Percentiles rank a stretch among this genome's conserved stretches.
Conservation (phyloP, 1,140 invertebrate genomes). For the Danaus melanippus region DNA sequence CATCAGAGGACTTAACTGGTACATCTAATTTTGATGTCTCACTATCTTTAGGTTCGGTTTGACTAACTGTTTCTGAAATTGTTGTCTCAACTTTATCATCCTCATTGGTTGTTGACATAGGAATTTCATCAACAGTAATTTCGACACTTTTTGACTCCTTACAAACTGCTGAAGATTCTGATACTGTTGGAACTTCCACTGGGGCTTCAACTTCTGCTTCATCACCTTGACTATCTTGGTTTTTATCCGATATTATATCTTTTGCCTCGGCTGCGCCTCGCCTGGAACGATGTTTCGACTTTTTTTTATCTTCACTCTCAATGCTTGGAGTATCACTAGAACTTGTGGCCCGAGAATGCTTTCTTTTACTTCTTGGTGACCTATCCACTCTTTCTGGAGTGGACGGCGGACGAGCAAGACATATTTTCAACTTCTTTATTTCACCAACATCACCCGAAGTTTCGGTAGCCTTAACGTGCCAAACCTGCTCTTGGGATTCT, state of each 20-base stretch:
- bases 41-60: constrained; percentile 14
- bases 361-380: constrained; percentile 62
- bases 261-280: constrained; percentile 36
- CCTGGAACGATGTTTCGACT: constrained; percentile 47
- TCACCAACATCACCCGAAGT: constrained; percentile 47
- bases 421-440: constrained; percentile 64
- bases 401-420: constrained; percentile 53
- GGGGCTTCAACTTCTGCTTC: constrained; percentile 12
- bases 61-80: not conserved
- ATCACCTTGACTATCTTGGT: constrained; percentile 30
- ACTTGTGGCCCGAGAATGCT: constrained; percentile 56
- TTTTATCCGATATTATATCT: constrained; percentile 40
- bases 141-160: constrained; percentile 5
- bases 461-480: constrained; percentile 58
- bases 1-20: constrained; percentile 39
- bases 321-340: constrained; percentile 55
- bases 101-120: constrained; percentile 52
- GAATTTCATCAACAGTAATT: constrained; percentile 29
- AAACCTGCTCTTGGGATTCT: constrained; percentile 55
- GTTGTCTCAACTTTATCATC: constrained; percentile 22
- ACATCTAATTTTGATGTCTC: constrained; percentile 18
- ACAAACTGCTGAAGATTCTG: constrained; percentile 10
- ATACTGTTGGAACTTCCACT: constrained; percentile 8
- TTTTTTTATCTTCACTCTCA: constrained; percentile 55
- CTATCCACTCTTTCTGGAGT: constrained; percentile 59